Percentiles rank a stretch among this genome's conserved stretches.
phyloP scores from a whole-genome alignment of 2,797 vertebrate species.

The Hydrophis major region DNA sequence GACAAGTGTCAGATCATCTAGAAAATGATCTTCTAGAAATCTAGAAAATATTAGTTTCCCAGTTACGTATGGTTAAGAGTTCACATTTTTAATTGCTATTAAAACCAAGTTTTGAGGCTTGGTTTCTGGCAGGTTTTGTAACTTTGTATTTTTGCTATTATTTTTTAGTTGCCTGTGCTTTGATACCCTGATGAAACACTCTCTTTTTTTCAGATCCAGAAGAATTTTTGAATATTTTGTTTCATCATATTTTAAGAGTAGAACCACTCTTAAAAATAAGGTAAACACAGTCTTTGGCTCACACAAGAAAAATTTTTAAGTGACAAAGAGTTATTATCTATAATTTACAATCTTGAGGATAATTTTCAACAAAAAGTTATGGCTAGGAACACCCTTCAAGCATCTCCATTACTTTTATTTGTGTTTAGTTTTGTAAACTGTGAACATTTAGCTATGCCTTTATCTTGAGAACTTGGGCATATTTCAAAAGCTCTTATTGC shows the following conservation, averaged over 20 bases:
- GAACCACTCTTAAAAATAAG: conserved; percentile 95
- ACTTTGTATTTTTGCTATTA: not conserved
- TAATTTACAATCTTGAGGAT: not conserved
- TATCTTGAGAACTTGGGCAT: not conserved
- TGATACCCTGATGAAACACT: conserved; percentile 3
- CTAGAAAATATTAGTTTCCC: not conserved
- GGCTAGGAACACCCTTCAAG: not conserved
- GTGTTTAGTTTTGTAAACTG: not conserved
- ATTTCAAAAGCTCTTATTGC: not conserved
- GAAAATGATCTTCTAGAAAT: not conserved
- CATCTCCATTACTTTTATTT: not conserved
- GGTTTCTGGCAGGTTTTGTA: not conserved
- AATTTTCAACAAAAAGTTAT: not conserved
- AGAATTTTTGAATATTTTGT: conserved; percentile 97
- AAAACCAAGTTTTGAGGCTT: not conserved
- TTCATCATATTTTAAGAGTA: conserved; percentile 96
- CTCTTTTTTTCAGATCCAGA: conserved; percentile 85
- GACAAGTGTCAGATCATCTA: not conserved
- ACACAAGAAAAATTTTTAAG: not conserved
- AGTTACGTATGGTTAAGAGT: not conserved
- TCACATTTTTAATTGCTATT: not conserved
- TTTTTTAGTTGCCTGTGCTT: not conserved
- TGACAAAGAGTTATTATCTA: not conserved
- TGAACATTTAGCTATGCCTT: not conserved
- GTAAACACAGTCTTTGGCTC: conserved; percentile 68